phyloP scores from a whole-genome alignment of 1,140 invertebrate species.

The Diabrotica undecimpunctata region DNA sequence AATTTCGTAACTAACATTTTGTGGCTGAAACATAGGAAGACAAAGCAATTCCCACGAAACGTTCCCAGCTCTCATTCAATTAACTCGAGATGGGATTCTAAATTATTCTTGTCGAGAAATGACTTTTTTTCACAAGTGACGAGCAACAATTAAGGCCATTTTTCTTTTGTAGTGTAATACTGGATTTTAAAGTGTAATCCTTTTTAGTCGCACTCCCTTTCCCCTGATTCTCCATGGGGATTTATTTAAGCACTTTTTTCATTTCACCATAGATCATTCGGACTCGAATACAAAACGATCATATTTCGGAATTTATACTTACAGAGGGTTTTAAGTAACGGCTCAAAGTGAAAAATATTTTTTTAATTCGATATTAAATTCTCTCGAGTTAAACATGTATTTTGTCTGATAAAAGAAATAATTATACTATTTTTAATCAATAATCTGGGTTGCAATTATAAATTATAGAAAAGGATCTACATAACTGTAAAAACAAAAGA shows the following conservation, averaged over 20 bases:
- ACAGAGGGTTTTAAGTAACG: too few relatives aligned
- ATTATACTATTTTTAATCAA: too few relatives aligned
- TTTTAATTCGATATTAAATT: too few relatives aligned
- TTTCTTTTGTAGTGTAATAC: not conserved
- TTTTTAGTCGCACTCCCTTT: not conserved
- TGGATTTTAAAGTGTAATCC: slow-evolving; percentile 1
- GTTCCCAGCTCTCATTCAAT: not conserved
- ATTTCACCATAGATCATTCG: not conserved
- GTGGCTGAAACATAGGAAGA: not conserved
- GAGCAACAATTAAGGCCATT: not conserved
- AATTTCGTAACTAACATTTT: too few relatives aligned
- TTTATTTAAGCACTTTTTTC: not conserved
- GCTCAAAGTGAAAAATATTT: too few relatives aligned
- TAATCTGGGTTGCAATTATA: too few relatives aligned
- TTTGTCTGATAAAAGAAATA: too few relatives aligned
- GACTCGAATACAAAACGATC: slow-evolving; percentile 3
- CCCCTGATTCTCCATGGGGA: not conserved
- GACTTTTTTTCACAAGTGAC: slow-evolving; percentile 2
- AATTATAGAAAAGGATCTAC: too few relatives aligned
- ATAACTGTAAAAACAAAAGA: too few relatives aligned
- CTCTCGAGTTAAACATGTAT: too few relatives aligned
- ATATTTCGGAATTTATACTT: not conserved
- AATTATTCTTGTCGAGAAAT: not conserved
- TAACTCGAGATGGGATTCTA: not conserved
- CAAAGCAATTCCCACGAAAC: not conserved